These are phyloP conservation scores for Sebastes flavidus DNA, from an alignment of 2,797 vertebrate genomes.

Conservation along the genomic window DNA sequence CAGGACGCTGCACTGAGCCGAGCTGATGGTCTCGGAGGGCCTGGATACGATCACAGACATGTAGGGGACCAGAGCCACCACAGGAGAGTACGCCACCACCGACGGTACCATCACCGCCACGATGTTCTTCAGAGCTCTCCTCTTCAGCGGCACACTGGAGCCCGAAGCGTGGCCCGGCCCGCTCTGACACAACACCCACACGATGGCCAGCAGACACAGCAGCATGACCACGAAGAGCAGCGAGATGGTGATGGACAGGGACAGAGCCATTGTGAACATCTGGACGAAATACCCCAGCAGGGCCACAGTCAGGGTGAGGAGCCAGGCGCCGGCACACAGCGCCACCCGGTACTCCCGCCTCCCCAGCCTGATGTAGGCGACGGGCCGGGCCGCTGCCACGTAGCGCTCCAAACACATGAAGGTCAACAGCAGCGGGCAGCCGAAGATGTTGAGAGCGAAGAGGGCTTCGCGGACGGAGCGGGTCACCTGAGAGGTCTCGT, in stretches of 20 bases:
- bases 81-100: conserved; percentile 20
- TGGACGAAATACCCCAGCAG: conserved; percentile 1
- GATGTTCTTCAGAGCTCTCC: conserved; percentile 37
- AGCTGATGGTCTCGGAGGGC: neutral
- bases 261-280: neutral
- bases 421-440: conserved; percentile 51
- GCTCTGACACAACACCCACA: conserved; percentile 7
- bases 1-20: conserved; percentile 15
- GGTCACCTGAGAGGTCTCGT: neutral
- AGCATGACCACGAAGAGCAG: conserved; percentile 49
- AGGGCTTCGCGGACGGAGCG: neutral
- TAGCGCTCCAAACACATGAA: conserved; percentile 60
- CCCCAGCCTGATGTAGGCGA: conserved; percentile 16
- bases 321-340: conserved; percentile 21
- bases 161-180: neutral
- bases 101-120: conserved; percentile 39
- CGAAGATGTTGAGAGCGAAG: conserved; percentile 30
- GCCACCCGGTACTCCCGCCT: neutral
- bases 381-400: conserved; percentile 16
- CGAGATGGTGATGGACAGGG: conserved; percentile 12
- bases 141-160: conserved; percentile 10
- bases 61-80: conserved; percentile 32
- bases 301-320: neutral
- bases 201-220: conserved; percentile 35
- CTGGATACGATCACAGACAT: neutral